Percentiles rank a stretch among this genome's conserved stretches.
These are phyloP conservation scores for Spheniscus humboldti DNA, from an alignment of 2,797 vertebrate genomes.

Conservation along the genomic window DNA sequence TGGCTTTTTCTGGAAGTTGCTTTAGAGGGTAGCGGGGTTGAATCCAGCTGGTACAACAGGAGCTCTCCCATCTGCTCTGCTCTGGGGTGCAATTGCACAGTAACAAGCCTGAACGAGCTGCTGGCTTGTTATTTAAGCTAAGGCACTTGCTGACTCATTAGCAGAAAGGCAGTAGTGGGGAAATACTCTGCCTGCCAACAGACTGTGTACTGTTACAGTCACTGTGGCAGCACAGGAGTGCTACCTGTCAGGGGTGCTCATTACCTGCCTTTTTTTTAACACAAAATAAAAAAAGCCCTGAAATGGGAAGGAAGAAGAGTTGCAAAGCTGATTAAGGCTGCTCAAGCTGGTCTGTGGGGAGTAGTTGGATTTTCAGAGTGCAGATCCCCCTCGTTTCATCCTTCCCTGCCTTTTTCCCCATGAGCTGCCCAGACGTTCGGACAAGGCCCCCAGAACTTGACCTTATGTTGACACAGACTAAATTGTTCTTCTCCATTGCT, in stretches of 20 bases:
- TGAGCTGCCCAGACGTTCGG: not conserved
- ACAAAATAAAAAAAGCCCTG: not conserved
- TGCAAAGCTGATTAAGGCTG: not conserved
- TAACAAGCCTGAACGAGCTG: not conserved
- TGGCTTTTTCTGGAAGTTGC: not conserved
- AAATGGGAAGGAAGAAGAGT: not conserved
- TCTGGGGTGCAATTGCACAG: not conserved
- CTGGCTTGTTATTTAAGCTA: not conserved
- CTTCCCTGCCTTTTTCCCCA: not conserved
- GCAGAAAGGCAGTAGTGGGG: not conserved
- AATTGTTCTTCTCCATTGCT: not conserved
- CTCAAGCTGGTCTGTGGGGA: not conserved
- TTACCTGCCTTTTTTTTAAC: not conserved
- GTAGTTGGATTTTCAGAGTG: not conserved
- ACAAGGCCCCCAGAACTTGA: not conserved
- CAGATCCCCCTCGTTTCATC: not conserved
- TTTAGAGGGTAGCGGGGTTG: not conserved
- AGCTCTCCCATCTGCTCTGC: conserved; percentile 6
- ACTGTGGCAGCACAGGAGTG: not conserved
- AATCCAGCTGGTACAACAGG: not conserved
- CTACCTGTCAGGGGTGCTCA: not conserved
- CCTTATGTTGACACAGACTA: not conserved
- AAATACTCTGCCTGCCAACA: not conserved
- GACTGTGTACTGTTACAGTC: not conserved
- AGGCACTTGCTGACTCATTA: conserved; percentile 21